These are phyloP conservation scores for Agonopterix alstromeriana DNA, from an alignment of 2,888 invertebrate species.

Conservation along the genomic window DNA sequence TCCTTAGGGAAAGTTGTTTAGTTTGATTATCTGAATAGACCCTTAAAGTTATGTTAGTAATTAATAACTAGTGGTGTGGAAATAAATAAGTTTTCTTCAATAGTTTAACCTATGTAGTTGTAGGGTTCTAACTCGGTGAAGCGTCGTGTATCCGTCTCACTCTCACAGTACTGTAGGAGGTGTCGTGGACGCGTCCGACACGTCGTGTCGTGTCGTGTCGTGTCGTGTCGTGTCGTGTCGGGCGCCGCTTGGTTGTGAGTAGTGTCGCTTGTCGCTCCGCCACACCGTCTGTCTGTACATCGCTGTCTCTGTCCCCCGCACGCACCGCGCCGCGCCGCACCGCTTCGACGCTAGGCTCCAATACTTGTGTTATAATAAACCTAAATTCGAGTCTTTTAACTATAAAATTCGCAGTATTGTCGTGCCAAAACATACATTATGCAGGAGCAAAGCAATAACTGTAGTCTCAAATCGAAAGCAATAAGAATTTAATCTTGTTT, in stretches of 20 bases:
- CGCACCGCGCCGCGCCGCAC: neutral
- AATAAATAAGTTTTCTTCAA: no score
- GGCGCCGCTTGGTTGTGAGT: constrained; percentile 63
- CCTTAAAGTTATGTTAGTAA: no score
- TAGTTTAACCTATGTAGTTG: no score
- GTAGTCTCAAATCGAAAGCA: constrained; percentile 37
- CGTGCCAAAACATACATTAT: constrained; percentile 43
- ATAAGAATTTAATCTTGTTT: constrained; percentile 15
- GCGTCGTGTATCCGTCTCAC: neutral
- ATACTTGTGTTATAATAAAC: no score
- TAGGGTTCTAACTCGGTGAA: no score
- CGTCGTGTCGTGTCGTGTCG: constrained; percentile 4
- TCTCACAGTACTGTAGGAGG: neutral
- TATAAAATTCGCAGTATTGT: constrained; percentile 29
- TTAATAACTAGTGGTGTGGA: no score
- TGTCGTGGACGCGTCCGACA: constrained; percentile 7
- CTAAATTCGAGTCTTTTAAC: no score
- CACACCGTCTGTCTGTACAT: constrained; percentile 9
- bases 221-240: constrained; percentile 7
- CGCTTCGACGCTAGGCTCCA: neutral
- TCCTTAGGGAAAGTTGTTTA: no score
- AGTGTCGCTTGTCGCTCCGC: constrained; percentile 33
- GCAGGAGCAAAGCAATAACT: constrained; percentile 53
- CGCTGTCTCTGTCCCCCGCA: constrained; percentile 5
- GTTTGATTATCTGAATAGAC: no score